A percentile compares a stretch with the other conserved stretches of the same genome.
Conservation (phyloP, 2,888 invertebrate genomes). For the Lithosia quadra region DNA sequence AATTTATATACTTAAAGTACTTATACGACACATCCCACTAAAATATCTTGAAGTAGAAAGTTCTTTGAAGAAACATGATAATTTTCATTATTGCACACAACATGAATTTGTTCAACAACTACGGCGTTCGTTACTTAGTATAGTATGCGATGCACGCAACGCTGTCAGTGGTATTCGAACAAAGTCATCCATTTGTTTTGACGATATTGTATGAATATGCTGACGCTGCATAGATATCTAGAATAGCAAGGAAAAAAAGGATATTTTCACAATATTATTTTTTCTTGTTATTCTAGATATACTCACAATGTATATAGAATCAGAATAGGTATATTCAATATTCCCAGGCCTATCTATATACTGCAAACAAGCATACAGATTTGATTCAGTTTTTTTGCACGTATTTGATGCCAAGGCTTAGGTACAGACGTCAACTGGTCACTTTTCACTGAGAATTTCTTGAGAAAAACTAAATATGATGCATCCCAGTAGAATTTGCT, state of each 20-base stretch:
- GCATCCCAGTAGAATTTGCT: too few relatives aligned
- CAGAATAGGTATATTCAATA: too few relatives aligned
- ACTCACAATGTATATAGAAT: too few relatives aligned
- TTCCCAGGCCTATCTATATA: too few relatives aligned
- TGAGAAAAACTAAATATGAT: too few relatives aligned
- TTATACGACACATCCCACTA: not conserved
- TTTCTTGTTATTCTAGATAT: not conserved
- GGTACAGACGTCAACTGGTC: too few relatives aligned
- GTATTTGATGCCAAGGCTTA: too few relatives aligned
- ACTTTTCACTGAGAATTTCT: too few relatives aligned
- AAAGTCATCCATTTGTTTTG: not conserved
- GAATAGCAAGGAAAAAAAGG: too few relatives aligned
- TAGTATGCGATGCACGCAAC: not conserved
- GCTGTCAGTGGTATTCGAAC: not conserved
- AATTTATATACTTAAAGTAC: not conserved
- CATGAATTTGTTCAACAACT: conserved; percentile 9
- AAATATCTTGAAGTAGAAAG: not conserved
- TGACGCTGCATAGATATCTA: too few relatives aligned
- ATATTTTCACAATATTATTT: not conserved
- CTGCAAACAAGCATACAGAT: too few relatives aligned
- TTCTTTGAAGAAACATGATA: not conserved
- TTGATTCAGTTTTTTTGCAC: too few relatives aligned
- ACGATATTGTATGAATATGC: not conserved
- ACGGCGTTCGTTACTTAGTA: not conserved
- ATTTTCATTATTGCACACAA: not conserved